phyloP scores from a whole-genome alignment of 2,888 invertebrate species.

The Punctoribates punctum region DNA sequence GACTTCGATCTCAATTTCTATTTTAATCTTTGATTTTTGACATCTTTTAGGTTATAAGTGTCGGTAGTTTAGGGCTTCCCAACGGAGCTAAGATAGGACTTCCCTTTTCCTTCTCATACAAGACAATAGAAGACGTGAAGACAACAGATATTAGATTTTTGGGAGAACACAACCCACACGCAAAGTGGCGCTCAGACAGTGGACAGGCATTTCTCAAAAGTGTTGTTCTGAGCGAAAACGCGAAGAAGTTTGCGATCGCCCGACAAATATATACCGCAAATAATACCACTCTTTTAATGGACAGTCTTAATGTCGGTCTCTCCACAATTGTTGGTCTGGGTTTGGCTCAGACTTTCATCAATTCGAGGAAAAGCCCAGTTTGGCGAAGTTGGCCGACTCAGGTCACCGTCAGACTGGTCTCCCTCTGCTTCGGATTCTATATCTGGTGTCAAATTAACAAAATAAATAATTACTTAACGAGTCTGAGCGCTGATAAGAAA shows the following conservation, averaged over 20 bases:
- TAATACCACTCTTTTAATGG: slow-evolving; percentile 61
- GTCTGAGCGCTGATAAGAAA: slow-evolving; percentile 61
- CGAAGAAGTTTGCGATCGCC: slow-evolving; percentile 74
- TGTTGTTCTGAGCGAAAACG: slow-evolving; percentile 69
- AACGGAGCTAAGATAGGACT: slow-evolving; percentile 67
- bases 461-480: slow-evolving; percentile 57
- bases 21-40: not conserved
- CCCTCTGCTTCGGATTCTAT: not conserved
- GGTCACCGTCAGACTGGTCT: not conserved
- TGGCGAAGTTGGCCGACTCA: not conserved
- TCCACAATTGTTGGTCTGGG: not conserved
- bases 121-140: slow-evolving; percentile 59
- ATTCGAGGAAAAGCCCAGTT: not conserved
- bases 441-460: not conserved
- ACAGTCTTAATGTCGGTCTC: slow-evolving; percentile 53
- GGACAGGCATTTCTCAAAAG: slow-evolving; percentile 65
- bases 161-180: slow-evolving; percentile 56
- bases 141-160: slow-evolving; percentile 63
- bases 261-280: slow-evolving; percentile 65
- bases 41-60: not conserved
- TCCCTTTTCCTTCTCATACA: slow-evolving; percentile 67
- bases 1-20: not conserved
- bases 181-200: slow-evolving; percentile 63
- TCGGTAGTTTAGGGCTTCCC: not conserved
- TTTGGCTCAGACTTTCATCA: not conserved